A percentile compares a stretch with the other conserved stretches of the same genome.
These are phyloP conservation scores for Etheostoma perlongum DNA, from an alignment of 2,797 vertebrate genomes.

Conservation along the genomic window DNA sequence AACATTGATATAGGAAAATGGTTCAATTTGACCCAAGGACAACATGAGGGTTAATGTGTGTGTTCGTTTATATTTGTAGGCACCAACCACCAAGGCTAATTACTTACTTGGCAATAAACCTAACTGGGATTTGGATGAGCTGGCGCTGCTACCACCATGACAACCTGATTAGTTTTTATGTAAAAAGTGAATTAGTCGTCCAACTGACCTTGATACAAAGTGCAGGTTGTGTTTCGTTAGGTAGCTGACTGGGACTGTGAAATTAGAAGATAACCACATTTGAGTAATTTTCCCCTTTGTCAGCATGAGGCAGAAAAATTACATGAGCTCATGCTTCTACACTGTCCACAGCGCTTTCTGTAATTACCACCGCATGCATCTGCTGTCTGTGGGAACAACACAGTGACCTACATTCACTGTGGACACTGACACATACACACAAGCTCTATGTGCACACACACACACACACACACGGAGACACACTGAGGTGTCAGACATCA, in stretches of 20 bases:
- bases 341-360: slow-evolving; percentile 36
- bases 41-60: too few species aligned
- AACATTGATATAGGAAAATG: too few species aligned
- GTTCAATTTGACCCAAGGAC: too few species aligned
- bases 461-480: slow-evolving; percentile 28
- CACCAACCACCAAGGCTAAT: too few species aligned
- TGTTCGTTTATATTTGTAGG: too few species aligned
- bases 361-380: slow-evolving; percentile 62
- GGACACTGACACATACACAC: slow-evolving; percentile 8
- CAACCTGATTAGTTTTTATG: not conserved
- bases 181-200: not conserved
- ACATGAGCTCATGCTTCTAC: slow-evolving; percentile 47
- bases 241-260: slow-evolving; percentile 18
- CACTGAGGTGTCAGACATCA: slow-evolving; percentile 60
- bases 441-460: not conserved
- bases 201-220: slow-evolving; percentile 20
- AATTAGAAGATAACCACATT: slow-evolving; percentile 19
- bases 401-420: slow-evolving; percentile 56
- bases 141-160: not conserved
- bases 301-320: slow-evolving; percentile 31
- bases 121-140: not conserved
- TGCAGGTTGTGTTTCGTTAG: slow-evolving; percentile 6
- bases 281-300: slow-evolving; percentile 47
- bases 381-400: slow-evolving; percentile 44
- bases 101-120: too few species aligned